A percentile compares a stretch with the other conserved stretches of the same genome.
phyloP scores from a whole-genome alignment of 2,888 invertebrate species.

The Xylocampa areola region DNA sequence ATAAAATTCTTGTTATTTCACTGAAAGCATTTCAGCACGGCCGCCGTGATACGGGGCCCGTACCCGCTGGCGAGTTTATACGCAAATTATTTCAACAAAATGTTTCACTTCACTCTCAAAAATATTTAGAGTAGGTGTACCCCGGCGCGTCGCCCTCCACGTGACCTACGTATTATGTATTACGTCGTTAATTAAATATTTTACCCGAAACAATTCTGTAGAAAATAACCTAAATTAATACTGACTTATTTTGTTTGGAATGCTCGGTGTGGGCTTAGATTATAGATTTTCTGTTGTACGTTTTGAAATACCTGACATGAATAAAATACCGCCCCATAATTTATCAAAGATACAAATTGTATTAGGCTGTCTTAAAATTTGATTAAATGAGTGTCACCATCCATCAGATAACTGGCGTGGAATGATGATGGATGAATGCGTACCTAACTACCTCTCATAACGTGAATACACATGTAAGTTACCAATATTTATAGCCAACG shows the following conservation, averaged over 20 bases:
- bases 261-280: neutral
- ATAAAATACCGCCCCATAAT: slow-evolving; percentile 49
- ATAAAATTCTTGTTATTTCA: slow-evolving; percentile 71
- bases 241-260: slow-evolving; percentile 2
- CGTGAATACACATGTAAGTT: slow-evolving; percentile 23
- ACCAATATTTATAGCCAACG: slow-evolving; percentile 19
- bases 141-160: slow-evolving; percentile 18
- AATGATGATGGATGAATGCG: slow-evolving; percentile 66
- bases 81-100: slow-evolving; percentile 58
- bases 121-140: slow-evolving; percentile 38
- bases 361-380: slow-evolving; percentile 68
- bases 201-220: slow-evolving; percentile 18
- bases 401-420: slow-evolving; percentile 55
- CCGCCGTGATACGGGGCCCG: slow-evolving; percentile 50
- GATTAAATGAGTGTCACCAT: slow-evolving; percentile 71
- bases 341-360: slow-evolving; percentile 68
- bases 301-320: slow-evolving; percentile 23
- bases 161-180: slow-evolving; percentile 30
- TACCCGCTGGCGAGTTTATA: slow-evolving; percentile 55
- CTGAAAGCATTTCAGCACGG: slow-evolving; percentile 70
- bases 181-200: slow-evolving; percentile 37
- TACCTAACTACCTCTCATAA: slow-evolving; percentile 48
- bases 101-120: slow-evolving; percentile 50
- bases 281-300: slow-evolving; percentile 13
- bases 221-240: slow-evolving; percentile 21